phyloP scores from a whole-genome alignment of 1,140 invertebrate genomes.

The Arion vulgaris region DNA sequence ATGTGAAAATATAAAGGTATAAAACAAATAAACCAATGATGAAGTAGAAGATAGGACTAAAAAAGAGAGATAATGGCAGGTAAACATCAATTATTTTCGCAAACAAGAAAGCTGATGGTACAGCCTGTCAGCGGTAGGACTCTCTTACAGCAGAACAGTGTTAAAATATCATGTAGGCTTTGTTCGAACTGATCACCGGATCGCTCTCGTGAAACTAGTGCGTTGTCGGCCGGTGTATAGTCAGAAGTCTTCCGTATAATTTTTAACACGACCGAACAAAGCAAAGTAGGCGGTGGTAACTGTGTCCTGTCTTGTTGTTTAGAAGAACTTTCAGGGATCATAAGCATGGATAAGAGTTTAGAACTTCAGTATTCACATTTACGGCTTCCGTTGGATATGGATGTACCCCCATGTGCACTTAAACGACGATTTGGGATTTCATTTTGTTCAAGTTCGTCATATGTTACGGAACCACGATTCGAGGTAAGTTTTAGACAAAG shows the following conservation, averaged over 20 bases:
- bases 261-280: neutral
- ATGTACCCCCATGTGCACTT: neutral
- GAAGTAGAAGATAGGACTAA: neutral
- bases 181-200: neutral
- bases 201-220: neutral
- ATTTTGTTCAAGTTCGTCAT: slow-evolving; percentile 28
- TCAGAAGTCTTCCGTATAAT: neutral
- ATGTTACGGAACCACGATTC: slow-evolving; percentile 11
- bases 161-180: neutral
- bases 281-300: neutral
- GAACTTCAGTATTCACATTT: neutral
- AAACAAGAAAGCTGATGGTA: slow-evolving; percentile 13
- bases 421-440: slow-evolving; percentile 35
- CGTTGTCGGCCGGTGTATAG: neutral
- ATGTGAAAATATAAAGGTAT: neutral
- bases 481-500: slow-evolving; percentile 9
- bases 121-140: neutral
- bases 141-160: neutral
- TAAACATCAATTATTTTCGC: slow-evolving; percentile 15
- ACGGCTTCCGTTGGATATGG: slow-evolving; percentile 14
- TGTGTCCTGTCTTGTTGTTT: neutral
- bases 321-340: neutral
- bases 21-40: neutral
- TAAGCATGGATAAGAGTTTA: neutral
- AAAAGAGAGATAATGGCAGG: neutral